Base-by-base conservation (phyloP, 2,113 vertebrate species). In the Lota lota region DNA sequence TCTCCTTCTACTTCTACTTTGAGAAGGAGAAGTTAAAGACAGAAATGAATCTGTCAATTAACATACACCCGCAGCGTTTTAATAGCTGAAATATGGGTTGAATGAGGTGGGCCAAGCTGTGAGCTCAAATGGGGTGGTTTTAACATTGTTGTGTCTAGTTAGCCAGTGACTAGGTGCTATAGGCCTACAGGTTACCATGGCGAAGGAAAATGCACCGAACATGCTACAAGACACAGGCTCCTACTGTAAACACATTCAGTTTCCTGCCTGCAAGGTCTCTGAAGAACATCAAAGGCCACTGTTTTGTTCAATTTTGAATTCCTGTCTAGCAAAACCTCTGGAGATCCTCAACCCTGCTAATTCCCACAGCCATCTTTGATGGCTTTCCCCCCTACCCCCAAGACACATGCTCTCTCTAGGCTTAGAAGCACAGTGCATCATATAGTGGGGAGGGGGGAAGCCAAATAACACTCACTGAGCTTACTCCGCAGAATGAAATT, bases 211-310 rank as follows among this genome's bases (percentile, higher is more conserved):
- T 33, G 28, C 28, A 33, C 28, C 28, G 68, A 66, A 72, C 61
- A 77, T 54, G 61, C 54, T n/a, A 14, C 40, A 69, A 78, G 76
- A 73, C 74, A 66, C 67, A 72, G 71, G 69, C 69, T 83, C 70
- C 76, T 66, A 74, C 78, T 75, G 70, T 74, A 72, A 84, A 84
- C 73, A 76, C 83, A 74, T 88, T 87, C 85, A 75, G 50, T 64
- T 65, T 62, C 79, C 78, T 79, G 81, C 87, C 88, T 89, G 83
- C 79, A 82, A 87, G 84, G 77, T 72, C 82, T 86, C 77, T 72
- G 83, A 77, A 61, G 60, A 79, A 88, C 86, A 90, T 90, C 83
- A 90, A 89, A 91, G 81, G 82, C 82, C 51, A 67, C 58, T 76
- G 84, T 68, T 47, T 47, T 47, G 40, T 47, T 5, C 40, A 47